Base-by-base conservation (phyloP, 2,888 invertebrate genomes). In the Polia nebulosa region DNA sequence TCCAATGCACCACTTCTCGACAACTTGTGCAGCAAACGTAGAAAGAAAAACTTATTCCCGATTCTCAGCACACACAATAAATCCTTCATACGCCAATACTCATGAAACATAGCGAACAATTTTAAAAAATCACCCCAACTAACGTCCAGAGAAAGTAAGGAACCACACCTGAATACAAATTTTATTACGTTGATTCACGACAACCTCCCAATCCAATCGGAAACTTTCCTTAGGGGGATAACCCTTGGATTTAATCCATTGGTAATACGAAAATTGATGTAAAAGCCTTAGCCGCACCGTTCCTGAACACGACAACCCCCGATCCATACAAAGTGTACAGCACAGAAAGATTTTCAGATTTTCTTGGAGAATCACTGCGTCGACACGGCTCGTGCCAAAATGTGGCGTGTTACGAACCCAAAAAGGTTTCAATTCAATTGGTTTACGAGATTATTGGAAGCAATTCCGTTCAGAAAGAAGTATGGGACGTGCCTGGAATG, bases 221-320 rank as follows among this genome's bases (percentile, higher is more conserved):
- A 91, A 93, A 94, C 89, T 93, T 93, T 92, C 87, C 90, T 87
- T 85, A 84, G 89, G 89, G 89, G 90, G 89, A 91, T 91, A 92
- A 93, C 92, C 93, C 92, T 92, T 91, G 89, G 92, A 93, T 94
- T 94, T 94, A 95, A 95, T 95, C 95, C 94, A 93, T 95, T 89
- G 93, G 93, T 95, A 95, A 95, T 94, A 94, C 93, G 94, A 95
- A 95, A 95, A 95, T 94, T 95, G 94, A 94, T 94, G 94, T 95
- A 93, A 93, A 93, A 93, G 91, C 92, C 88, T 90, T 87, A 88
- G 84, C 90, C 90, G 85, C 91, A 88, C 89, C 86, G 87, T 79
- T 76, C 89, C 85, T 85, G 84, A 80, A 88, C 88, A 89, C 86
- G 87, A 81, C 85, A 87, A 81, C 81, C 80, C 86, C 87, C 83